These are phyloP conservation scores for Salarias fasciatus DNA, from an alignment of 2,797 vertebrate genomes.

Conservation along the genomic window DNA sequence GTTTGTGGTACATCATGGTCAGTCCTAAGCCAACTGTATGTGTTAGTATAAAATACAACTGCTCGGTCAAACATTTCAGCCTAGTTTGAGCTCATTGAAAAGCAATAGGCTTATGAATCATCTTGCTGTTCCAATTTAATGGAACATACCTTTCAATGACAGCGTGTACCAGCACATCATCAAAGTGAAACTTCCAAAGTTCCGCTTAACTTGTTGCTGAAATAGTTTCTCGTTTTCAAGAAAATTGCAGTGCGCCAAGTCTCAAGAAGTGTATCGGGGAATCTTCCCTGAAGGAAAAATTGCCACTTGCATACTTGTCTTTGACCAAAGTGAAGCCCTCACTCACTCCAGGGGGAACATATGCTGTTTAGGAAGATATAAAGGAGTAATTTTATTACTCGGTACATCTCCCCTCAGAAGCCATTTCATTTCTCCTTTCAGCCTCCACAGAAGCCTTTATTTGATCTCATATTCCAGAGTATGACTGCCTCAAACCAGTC, in stretches of 20 bases:
- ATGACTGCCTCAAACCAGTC: slow-evolving; percentile 83
- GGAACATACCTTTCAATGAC: slow-evolving; percentile 80
- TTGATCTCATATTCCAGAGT: slow-evolving; percentile 88
- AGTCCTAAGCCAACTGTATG: slow-evolving; percentile 69
- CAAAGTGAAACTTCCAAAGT: slow-evolving; percentile 84
- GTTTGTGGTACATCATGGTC: slow-evolving; percentile 73
- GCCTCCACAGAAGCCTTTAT: slow-evolving; percentile 86
- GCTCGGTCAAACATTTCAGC: slow-evolving; percentile 68
- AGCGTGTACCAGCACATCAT: slow-evolving; percentile 74
- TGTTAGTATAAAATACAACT: slow-evolving; percentile 67
- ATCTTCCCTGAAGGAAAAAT: slow-evolving; percentile 83
- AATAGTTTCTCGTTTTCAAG: slow-evolving; percentile 83
- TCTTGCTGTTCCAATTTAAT: slow-evolving; percentile 80
- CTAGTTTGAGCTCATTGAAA: slow-evolving; percentile 75
- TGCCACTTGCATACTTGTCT: slow-evolving; percentile 86
- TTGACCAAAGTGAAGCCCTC: slow-evolving; percentile 82
- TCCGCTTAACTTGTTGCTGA: slow-evolving; percentile 83
- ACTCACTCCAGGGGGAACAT: slow-evolving; percentile 82
- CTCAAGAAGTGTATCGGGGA: slow-evolving; percentile 81
- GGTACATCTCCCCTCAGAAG: slow-evolving; percentile 85
- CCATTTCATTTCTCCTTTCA: slow-evolving; percentile 87
- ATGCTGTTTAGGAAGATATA: slow-evolving; percentile 87
- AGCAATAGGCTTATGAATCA: slow-evolving; percentile 76
- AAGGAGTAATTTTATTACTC: slow-evolving; percentile 89
- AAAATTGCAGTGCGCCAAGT: slow-evolving; percentile 82